Base-by-base conservation (phyloP, 2,797 vertebrate genomes). In the Kryptopterus vitreolus region DNA sequence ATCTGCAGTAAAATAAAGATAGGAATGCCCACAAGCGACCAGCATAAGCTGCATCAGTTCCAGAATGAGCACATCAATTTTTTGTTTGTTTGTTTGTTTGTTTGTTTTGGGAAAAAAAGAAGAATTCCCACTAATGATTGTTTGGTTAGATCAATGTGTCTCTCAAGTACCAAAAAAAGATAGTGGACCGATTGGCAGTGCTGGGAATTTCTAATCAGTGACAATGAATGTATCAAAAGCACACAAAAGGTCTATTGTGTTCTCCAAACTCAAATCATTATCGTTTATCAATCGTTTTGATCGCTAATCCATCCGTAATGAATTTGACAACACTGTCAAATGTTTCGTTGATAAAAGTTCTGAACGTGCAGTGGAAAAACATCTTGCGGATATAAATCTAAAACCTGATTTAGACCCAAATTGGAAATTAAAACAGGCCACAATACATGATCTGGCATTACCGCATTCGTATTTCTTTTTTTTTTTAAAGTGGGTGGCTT, bases 401-500 rank as follows among this genome's bases (percentile, higher is more conserved):
- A 26, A 22, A 57, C 55, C n/a, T 43, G 31, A 52, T 68, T 61
- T 50, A 78, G 52, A 75, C 20, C 15, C 62, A 71, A 53, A 53
- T n/a, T 31, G 18, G 48, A 53, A 71, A 77, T 61, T 38, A 38
- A 35, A 22, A 15, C 4, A 71, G 10, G 20, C n/a, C 7, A 72
- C 10, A 72, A 57, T 24, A 53, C 6, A 55, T 3, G 1, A 38
- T 22, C 20, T 31, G 35, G 26, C 12, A 15, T 43, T 43, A 43
- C 10, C 10, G 10, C 8, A 43, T 43, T 43, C 82, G 73, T 84
- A 85, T 69, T 66, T 24, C 16, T 31, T 22, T 69, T 66, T 24
- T 16, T 31, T 22, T 20, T 2, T 85, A 70, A 76, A 80, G n/a
- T 59, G 52, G 63, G 74, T 70, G 70, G 82, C 78, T 84, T 68